Evolutionary conservation across 2,113 vertebrate genomes (phyloP).

Genomic region (Centropus bengalensis): DNA sequence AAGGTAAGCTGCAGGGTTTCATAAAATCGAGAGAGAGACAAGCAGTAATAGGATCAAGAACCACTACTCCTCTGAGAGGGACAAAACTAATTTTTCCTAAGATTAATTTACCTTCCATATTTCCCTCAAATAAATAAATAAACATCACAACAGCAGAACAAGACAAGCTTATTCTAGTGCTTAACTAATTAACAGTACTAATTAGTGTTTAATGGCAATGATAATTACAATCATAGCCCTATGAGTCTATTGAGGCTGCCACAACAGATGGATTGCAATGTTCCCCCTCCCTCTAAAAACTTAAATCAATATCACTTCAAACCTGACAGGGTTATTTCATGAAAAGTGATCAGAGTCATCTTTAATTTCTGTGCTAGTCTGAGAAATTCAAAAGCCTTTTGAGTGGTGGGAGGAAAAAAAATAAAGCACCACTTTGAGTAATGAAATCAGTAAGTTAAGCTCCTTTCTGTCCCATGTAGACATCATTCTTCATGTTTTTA

Average conservation of each 20-base stretch:
- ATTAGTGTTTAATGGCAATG: slow-evolving; percentile 55
- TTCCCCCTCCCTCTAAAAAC: background rate
- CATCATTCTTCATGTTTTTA: background rate
- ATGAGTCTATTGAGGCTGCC: background rate
- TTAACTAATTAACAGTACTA: slow-evolving; percentile 66
- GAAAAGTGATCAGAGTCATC: slow-evolving; percentile 38
- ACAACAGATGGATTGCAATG: background rate
- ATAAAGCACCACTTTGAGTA: slow-evolving; percentile 6
- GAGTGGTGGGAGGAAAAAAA: slow-evolving; percentile 1
- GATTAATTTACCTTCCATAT: background rate
- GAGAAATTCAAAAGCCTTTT: slow-evolving; percentile 29
- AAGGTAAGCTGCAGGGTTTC: background rate
- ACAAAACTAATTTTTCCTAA: slow-evolving; percentile 11
- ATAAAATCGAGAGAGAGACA: background rate
- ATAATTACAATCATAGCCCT: slow-evolving; percentile 51
- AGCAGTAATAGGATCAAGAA: background rate
- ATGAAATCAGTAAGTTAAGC: background rate
- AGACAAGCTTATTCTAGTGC: slow-evolving; percentile 6
- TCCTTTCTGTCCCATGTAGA: background rate
- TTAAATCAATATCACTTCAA: slow-evolving; percentile 46
- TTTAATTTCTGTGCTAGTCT: slow-evolving; percentile 21
- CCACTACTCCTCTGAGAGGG: background rate
- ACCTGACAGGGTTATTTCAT: background rate
- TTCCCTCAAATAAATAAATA: slow-evolving; percentile 40
- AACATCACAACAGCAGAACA: slow-evolving; percentile 2